Conservation (phyloP, 2,113 vertebrate species). For the Epinephelus moara region DNA sequence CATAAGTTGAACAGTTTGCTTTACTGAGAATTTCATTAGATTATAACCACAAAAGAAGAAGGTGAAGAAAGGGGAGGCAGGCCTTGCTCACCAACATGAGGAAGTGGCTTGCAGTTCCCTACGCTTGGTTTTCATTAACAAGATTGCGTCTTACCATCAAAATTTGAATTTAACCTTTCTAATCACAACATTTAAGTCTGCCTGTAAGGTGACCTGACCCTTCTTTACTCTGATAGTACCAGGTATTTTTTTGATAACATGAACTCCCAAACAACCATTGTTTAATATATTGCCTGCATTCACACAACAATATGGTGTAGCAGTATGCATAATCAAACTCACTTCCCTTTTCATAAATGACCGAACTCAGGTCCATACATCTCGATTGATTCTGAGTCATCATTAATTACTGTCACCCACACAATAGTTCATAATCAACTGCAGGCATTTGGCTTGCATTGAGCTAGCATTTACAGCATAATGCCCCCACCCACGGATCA, state of each 20-base stretch:
- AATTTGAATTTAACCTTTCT: background rate
- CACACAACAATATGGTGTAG: background rate
- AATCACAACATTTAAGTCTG: background rate
- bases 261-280: background rate
- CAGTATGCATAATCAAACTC: background rate
- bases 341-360: slow-evolving; percentile 30
- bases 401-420: slow-evolving; percentile 26
- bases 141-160: background rate
- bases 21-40: background rate
- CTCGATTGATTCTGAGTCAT: background rate
- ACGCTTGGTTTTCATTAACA: slow-evolving; percentile 9
- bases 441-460: slow-evolving; percentile 5
- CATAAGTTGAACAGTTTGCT: slow-evolving; percentile 3
- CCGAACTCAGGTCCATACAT: background rate
- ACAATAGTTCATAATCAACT: background rate
- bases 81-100: slow-evolving; percentile 6
- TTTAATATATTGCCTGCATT: background rate
- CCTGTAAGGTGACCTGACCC: background rate
- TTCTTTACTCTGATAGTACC: background rate
- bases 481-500: slow-evolving; percentile 13
- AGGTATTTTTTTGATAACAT: background rate
- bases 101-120: background rate
- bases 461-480: background rate
- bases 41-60: slow-evolving; percentile 24
- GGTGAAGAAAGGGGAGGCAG: background rate